These are phyloP conservation scores for Epistrophella euchroma DNA, from an alignment of 2,888 invertebrate genomes.

Conservation along the genomic window DNA sequence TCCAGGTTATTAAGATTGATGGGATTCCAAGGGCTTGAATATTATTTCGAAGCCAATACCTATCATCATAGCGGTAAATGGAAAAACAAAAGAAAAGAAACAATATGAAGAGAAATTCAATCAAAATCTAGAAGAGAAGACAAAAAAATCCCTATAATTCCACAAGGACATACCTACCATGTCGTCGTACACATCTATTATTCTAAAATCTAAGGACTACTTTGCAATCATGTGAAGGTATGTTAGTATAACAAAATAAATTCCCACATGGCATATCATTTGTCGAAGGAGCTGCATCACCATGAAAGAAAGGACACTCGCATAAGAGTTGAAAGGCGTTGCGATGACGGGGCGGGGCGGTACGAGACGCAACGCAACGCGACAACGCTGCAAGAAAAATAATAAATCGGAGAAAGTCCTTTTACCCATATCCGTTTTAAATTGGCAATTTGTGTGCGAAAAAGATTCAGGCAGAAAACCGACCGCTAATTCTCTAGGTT, in stretches of 20 bases:
- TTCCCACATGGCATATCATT: conserved; percentile 65
- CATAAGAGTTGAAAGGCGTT: neutral
- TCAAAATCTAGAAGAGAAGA: conserved; percentile 44
- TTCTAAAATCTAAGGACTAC: conserved; percentile 61
- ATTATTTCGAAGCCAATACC: conserved; percentile 17
- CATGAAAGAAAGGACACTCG: conserved; percentile 8
- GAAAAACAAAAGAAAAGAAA: conserved; percentile 18
- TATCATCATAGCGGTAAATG: conserved; percentile 25
- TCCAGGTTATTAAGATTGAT: conserved; percentile 19
- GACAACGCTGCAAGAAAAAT: conserved; percentile 23
- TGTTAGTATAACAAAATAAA: conserved; percentile 48
- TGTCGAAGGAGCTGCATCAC: conserved; percentile 7
- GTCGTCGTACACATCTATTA: conserved; percentile 51
- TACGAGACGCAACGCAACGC: neutral
- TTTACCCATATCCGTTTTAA: conserved; percentile 73
- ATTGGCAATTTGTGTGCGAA: conserved; percentile 75
- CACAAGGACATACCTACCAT: conserved; percentile 69
- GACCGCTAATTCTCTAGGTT: conserved; percentile 66
- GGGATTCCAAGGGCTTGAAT: conserved; percentile 1
- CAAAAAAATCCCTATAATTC: conserved; percentile 57
- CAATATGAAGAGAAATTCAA: conserved; percentile 66
- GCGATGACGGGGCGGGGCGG: neutral
- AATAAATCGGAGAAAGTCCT: conserved; percentile 68
- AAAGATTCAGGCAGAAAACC: conserved; percentile 74
- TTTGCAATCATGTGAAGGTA: conserved; percentile 41